Conservation (phyloP, 1,140 invertebrate species). For the Drosophila azteca region DNA sequence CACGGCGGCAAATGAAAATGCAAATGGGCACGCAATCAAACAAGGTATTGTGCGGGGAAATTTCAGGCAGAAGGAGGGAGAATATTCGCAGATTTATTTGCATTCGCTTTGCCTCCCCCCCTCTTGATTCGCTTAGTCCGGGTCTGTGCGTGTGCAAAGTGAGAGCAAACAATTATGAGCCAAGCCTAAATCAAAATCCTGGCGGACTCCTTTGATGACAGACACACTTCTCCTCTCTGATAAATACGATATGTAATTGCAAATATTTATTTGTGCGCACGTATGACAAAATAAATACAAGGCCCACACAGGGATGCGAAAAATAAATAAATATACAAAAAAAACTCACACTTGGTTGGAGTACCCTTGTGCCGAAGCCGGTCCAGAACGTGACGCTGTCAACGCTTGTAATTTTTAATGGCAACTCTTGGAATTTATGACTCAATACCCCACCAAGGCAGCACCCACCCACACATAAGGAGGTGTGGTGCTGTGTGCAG, state of each 20-base stretch:
- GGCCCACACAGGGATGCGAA: conserved; percentile 38
- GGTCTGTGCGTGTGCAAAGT: conserved; percentile 19
- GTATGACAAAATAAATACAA: conserved; percentile 70
- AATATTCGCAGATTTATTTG: conserved; percentile 68
- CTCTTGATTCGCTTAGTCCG: no score
- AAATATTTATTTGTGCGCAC: conserved; percentile 75
- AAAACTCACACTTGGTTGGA: conserved; percentile 11
- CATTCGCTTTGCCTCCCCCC: conserved; percentile 31
- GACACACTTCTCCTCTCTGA: conserved; percentile 44
- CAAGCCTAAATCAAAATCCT: conserved; percentile 19
- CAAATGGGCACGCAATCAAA: conserved; percentile 63
- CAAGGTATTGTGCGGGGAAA: conserved; percentile 35
- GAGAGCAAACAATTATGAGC: conserved; percentile 55
- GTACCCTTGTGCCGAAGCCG: conserved; percentile 14
- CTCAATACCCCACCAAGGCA: conserved; percentile 8
- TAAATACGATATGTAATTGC: conserved; percentile 77
- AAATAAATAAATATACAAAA: conserved; percentile 56
- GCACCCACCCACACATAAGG: conserved; percentile 10
- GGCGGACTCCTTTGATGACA: conserved; percentile 27
- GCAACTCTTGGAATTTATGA: conserved; percentile 69
- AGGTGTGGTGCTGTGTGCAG: conserved; percentile 23
- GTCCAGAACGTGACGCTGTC: conserved; percentile 61
- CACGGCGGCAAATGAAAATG: conserved; percentile 37
- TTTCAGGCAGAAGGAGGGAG: conserved; percentile 42
- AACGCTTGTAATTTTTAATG: conserved; percentile 76